Conservation (phyloP, 1,140 invertebrate genomes). For the Lerema accius region DNA sequence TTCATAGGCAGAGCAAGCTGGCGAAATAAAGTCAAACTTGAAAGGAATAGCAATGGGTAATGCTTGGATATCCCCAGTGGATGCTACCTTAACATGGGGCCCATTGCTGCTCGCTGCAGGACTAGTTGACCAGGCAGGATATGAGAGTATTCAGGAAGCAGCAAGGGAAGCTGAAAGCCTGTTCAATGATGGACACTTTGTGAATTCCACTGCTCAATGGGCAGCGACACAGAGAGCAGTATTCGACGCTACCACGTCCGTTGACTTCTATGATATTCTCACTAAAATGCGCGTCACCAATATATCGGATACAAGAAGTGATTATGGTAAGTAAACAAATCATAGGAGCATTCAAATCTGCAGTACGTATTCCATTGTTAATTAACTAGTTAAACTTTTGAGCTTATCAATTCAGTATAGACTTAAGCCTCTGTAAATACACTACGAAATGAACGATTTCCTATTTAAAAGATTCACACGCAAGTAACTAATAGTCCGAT, state of each 20-base stretch:
- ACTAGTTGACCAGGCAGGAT: conserved; percentile 85
- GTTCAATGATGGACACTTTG: conserved; percentile 83
- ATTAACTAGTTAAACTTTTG: no score
- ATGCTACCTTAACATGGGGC: conserved; percentile 91
- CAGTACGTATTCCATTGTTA: no score
- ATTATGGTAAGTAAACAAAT: conserved; percentile 50
- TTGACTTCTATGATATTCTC: conserved; percentile 93
- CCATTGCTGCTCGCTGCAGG: conserved; percentile 87
- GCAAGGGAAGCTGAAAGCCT: conserved; percentile 81
- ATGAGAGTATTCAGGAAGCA: conserved; percentile 78
- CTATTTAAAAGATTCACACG: no score
- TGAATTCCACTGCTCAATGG: conserved; percentile 86
- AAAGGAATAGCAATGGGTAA: conserved; percentile 92
- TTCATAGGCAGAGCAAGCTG: conserved; percentile 84
- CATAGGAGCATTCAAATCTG: no score
- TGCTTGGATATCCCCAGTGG: conserved; percentile 93
- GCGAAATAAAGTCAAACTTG: conserved; percentile 87
- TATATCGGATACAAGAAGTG: conserved; percentile 41
- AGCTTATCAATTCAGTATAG: no score
- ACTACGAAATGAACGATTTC: no score
- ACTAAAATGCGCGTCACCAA: conserved; percentile 64
- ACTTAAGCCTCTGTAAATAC: no score
- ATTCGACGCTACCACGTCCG: conserved; percentile 81
- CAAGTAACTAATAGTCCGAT: no score
- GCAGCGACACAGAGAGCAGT: conserved; percentile 84